These are phyloP conservation scores for Hydropotes inermis DNA, from an alignment of 2,113 vertebrate genomes.

Conservation along the genomic window DNA sequence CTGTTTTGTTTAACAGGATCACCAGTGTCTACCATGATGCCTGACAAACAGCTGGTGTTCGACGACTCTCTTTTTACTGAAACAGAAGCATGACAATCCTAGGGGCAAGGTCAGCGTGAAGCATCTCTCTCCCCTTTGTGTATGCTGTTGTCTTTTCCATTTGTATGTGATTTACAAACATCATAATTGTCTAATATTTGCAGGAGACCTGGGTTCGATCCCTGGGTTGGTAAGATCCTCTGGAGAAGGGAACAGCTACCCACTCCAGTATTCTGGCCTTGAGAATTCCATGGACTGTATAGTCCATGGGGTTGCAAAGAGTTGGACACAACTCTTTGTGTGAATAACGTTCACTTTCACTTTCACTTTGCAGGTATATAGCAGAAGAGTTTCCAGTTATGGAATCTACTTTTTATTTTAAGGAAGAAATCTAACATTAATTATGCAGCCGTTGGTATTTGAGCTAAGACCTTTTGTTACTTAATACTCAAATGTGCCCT, in stretches of 20 bases:
- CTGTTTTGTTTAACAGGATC: neutral
- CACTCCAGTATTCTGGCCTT: neutral
- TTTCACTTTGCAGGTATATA: neutral
- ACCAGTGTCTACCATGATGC: neutral
- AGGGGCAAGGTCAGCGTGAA: neutral
- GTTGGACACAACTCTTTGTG: rapidly evolving
- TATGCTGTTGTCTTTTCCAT: neutral
- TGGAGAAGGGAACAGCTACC: neutral
- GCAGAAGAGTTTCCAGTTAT: neutral
- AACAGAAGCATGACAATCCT: neutral
- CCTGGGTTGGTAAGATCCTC: neutral
- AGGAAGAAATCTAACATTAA: neutral
- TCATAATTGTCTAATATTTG: neutral
- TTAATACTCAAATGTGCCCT: neutral
- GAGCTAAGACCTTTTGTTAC: neutral
- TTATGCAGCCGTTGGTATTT: neutral
- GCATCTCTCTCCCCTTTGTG: neutral
- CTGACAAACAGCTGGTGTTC: neutral
- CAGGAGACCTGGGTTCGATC: neutral
- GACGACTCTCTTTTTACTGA: neutral
- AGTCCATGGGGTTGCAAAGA: neutral
- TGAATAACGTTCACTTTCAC: neutral
- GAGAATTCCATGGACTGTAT: neutral
- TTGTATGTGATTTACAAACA: neutral
- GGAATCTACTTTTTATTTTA: neutral